A percentile compares a stretch with the other conserved stretches of the same genome.
Conservation (phyloP, 2,888 invertebrate genomes). For the Drosophila pseudotakahashii region DNA sequence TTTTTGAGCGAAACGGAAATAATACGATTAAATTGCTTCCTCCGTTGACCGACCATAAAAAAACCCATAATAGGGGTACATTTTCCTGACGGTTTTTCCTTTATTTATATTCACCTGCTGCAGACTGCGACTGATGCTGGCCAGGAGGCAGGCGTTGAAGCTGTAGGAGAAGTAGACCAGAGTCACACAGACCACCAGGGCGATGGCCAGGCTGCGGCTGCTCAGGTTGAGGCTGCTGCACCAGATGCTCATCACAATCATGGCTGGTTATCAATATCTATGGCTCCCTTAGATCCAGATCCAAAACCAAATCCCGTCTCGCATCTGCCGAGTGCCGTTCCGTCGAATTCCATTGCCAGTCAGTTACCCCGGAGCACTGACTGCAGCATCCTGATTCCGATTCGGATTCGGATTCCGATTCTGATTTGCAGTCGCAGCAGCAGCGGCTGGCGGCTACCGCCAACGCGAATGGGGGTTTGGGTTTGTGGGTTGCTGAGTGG, state of each 20-base stretch:
- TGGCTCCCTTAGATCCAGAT: too few species aligned
- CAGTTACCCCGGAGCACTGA: constrained; percentile 5
- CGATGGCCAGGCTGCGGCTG: constrained; percentile 84
- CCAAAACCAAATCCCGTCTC: too few species aligned
- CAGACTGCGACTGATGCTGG: constrained; percentile 85
- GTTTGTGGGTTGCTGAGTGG: too few species aligned
- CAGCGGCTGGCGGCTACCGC: constrained; percentile 7
- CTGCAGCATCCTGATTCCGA: constrained; percentile 12
- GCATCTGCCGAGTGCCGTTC: constrained; percentile 2
- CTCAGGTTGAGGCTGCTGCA: constrained; percentile 83
- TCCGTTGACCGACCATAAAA: too few species aligned
- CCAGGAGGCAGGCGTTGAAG: constrained; percentile 86
- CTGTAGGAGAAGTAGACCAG: constrained; percentile 87
- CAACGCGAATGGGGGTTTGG: neutral
- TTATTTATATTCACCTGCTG: constrained; percentile 84
- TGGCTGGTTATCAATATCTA: constrained; percentile 38
- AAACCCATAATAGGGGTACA: neutral
- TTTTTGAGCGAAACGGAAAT: too few species aligned
- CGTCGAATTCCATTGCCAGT: constrained; percentile 18
- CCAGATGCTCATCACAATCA: constrained; percentile 82
- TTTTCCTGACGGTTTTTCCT: too few species aligned
- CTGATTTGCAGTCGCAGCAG: constrained; percentile 11
- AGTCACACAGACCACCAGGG: constrained; percentile 84
- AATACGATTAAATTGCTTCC: too few species aligned
- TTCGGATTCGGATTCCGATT: neutral